Evolutionary conservation across 1,140 invertebrate species (phyloP).

Genomic region (Saccostrea echinata): DNA sequence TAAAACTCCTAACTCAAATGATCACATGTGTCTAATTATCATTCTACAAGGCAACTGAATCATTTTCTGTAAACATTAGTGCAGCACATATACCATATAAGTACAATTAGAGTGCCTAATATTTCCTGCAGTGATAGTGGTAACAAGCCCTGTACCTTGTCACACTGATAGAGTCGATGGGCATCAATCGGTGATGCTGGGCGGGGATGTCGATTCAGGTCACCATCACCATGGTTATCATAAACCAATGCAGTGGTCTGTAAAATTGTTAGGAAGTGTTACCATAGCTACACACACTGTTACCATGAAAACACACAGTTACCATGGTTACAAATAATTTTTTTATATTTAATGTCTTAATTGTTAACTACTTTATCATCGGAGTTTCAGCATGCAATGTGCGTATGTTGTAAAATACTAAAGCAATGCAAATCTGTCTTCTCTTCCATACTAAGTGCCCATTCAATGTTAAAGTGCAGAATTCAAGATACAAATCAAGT

Average conservation of each 20-base stretch:
- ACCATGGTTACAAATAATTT: not conserved
- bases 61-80: too few relatives aligned
- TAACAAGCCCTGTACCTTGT: slow-evolving; percentile 22
- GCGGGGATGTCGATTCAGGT: not conserved
- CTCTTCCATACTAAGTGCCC: not conserved
- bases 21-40: too few relatives aligned
- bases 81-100: not conserved
- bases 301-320: not conserved
- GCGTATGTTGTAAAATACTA: not conserved
- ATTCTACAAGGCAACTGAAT: too few relatives aligned
- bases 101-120: not conserved
- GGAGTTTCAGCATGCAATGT: not conserved
- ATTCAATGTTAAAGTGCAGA: not conserved
- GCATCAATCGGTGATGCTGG: not conserved
- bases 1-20: too few relatives aligned
- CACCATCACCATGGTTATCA: slow-evolving; percentile 51
- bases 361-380: not conserved
- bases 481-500: not conserved
- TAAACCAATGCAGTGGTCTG: slow-evolving; percentile 40
- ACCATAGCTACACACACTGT: slow-evolving; percentile 18
- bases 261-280: slow-evolving; percentile 24
- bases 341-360: not conserved
- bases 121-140: not conserved
- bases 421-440: not conserved
- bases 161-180: slow-evolving; percentile 27